phyloP scores from a whole-genome alignment of 1,140 invertebrate genomes.

The Theocolax elegans region DNA sequence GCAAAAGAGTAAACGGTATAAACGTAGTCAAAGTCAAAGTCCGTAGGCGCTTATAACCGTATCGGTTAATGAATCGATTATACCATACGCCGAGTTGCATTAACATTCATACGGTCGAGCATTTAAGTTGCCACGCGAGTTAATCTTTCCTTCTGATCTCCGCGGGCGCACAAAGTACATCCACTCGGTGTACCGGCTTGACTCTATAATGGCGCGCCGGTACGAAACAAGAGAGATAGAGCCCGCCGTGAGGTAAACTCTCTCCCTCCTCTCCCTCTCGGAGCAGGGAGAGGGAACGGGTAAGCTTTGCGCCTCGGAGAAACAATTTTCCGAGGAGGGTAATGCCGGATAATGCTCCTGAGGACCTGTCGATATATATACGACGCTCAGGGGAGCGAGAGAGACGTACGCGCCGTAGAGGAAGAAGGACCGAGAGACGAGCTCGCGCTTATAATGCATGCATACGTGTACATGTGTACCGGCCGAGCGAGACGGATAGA shows the following conservation, averaged over 20 bases:
- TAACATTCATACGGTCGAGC: conserved; percentile 13
- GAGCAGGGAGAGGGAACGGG: no score
- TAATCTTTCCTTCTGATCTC: conserved; percentile 29
- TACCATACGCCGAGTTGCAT: not conserved
- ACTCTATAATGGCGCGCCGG: not conserved
- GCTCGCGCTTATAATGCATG: conserved; percentile 2
- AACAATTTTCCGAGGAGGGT: conserved; percentile 24
- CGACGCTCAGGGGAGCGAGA: no score
- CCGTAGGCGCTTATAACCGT: not conserved
- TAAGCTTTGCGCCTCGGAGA: conserved; percentile 3
- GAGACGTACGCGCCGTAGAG: not conserved
- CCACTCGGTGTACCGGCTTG: not conserved
- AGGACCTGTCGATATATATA: conserved; percentile 27
- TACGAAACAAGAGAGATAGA: not conserved
- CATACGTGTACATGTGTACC: no score
- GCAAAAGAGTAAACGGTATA: no score
- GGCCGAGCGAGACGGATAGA: no score
- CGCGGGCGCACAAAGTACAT: not conserved
- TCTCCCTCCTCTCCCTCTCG: not conserved
- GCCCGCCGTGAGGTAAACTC: not conserved
- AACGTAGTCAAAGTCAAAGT: not conserved
- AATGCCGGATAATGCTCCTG: conserved; percentile 11
- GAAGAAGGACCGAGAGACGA: not conserved
- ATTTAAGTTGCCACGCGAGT: conserved; percentile 15
- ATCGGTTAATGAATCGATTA: conserved; percentile 24